Evolutionary conservation across 64 coral and sea anemone genomes (phyloP).

Genomic region (Stichodactyla helianthus): DNA sequence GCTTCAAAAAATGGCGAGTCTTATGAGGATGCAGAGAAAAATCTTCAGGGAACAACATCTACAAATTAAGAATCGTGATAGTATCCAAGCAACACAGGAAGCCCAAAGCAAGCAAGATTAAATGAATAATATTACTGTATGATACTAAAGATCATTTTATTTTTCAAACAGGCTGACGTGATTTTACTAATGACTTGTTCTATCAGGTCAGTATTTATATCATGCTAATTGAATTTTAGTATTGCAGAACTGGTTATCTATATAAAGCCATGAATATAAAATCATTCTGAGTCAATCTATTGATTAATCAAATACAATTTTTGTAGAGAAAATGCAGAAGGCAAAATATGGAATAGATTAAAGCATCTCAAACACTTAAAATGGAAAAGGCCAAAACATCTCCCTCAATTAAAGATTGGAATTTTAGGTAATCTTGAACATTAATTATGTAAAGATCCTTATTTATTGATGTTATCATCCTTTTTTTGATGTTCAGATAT

Average conservation of each 20-base stretch:
- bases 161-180: neutral
- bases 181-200: slow-evolving; percentile 2
- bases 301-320: neutral
- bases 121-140: neutral
- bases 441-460: no score
- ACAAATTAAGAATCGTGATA: no score
- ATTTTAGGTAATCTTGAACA: neutral
- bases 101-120: no score
- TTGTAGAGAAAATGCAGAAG: slow-evolving; percentile 5
- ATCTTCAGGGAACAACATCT: no score
- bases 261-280: no score
- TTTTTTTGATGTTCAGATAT: no score
- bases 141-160: neutral
- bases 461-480: no score
- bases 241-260: no score
- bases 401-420: slow-evolving; percentile 1
- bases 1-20: no score
- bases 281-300: neutral
- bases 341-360: neutral
- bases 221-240: no score
- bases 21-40: no score
- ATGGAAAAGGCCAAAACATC: neutral
- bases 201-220: neutral
- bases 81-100: no score
- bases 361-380: neutral